Evolutionary conservation across 2,888 invertebrate genomes (phyloP), one percentile per base, ranked within the genome.

Genomic region (Drosophila pseudotakahashii): DNA sequence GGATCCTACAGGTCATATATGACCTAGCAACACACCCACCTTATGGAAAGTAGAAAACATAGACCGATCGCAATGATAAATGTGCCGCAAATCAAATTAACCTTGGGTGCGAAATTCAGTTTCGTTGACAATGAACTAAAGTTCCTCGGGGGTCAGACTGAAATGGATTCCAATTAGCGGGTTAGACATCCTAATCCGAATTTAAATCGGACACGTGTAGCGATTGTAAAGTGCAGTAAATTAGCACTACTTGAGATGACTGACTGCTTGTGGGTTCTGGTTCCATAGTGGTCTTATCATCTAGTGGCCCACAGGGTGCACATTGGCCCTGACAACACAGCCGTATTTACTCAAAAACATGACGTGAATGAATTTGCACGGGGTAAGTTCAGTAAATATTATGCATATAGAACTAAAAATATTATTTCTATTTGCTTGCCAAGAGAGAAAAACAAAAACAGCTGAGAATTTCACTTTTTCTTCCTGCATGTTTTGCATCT

Each of bases 61-160:
- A 34, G 4, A 6, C 13, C 36, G 13, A 11, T 14, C 58, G 11
- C 14, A 32, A 59, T 41, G 14, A 13, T 59, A 58, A 58, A 19
- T 44, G 7, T n/a, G 19, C 16, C 42, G 48, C 48, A 62, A 74
- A 89, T 82, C 75, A 51, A 68, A 86, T 75, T 82, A 78, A 75
- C 81, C 81, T 87, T 86, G 71, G 45, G 54, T 54, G 30, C 47
- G 23, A 71, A 70, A 59, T 77, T 68, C 50, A 75, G 66, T 66
- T 62, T 57, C 52, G 51, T 45, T 58, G 50, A 67, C 14, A 59
- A 42, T 50, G 67, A 63, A 39, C 63, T 4, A 13, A 62, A 26
- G 5, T 30, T 11, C 42, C 42, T 10, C 11, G 37, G 45, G 48
- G 66, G 51, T 64, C 69, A 48, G 34, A 32, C 7, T 32, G 10